phyloP scores from a whole-genome alignment of 1,140 invertebrate species.

The Drosophila tropicalis region DNA sequence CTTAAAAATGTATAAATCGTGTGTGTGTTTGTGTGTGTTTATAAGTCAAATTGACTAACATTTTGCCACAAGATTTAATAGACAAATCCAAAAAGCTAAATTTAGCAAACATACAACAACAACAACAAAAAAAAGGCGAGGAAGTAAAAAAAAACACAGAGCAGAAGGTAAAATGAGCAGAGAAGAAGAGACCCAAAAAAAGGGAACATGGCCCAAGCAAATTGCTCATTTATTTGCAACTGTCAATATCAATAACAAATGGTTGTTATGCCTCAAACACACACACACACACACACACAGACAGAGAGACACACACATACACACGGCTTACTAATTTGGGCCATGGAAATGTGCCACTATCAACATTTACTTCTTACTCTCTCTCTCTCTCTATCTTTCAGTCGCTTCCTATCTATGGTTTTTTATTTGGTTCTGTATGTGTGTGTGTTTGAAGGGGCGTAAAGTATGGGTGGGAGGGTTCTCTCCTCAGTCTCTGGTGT shows the following conservation, averaged over 20 bases:
- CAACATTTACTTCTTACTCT: slow-evolving; percentile 49
- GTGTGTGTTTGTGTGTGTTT: background rate
- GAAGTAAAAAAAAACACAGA: background rate
- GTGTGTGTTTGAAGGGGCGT: slow-evolving; percentile 22
- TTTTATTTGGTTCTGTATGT: slow-evolving; percentile 13
- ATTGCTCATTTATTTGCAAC: slow-evolving; percentile 82
- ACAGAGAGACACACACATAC: slow-evolving; percentile 10
- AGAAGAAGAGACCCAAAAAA: slow-evolving; percentile 9
- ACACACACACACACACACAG: slow-evolving; percentile 35
- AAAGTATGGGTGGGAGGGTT: background rate
- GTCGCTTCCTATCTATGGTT: background rate
- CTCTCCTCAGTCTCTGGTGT: slow-evolving; percentile 36
- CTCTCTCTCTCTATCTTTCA: background rate
- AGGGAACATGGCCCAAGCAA: slow-evolving; percentile 56
- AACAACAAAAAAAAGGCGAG: slow-evolving; percentile 22
- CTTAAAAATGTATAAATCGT: slow-evolving; percentile 12
- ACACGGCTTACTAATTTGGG: slow-evolving; percentile 54
- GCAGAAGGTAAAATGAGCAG: slow-evolving; percentile 6
- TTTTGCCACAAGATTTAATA: slow-evolving; percentile 13
- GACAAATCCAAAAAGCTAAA: slow-evolving; percentile 49
- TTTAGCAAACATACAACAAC: slow-evolving; percentile 49
- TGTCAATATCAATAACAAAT: slow-evolving; percentile 82
- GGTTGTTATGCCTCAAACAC: slow-evolving; percentile 74
- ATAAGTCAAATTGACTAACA: slow-evolving; percentile 9
- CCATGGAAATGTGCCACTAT: slow-evolving; percentile 72